Conservation (phyloP, 2,113 vertebrate genomes). For the Hassar affinis region DNA sequence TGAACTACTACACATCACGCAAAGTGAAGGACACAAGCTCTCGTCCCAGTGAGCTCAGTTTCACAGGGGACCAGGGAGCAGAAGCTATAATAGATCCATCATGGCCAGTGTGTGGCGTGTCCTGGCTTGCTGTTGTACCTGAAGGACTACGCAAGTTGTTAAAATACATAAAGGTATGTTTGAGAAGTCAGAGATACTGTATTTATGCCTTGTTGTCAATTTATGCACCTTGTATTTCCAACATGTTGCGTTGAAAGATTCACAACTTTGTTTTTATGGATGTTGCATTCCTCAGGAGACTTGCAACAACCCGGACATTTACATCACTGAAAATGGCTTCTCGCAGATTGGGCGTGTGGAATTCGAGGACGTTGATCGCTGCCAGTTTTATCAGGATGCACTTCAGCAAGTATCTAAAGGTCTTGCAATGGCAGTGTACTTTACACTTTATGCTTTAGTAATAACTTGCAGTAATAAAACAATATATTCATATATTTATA, state of each 20-base stretch:
- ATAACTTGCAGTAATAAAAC: background rate
- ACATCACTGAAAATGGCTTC: slow-evolving; percentile 88
- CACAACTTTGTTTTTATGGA: background rate
- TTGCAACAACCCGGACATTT: slow-evolving; percentile 81
- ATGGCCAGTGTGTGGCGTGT: slow-evolving; percentile 68
- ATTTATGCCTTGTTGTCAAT: background rate
- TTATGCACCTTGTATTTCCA: background rate
- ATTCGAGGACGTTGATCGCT: slow-evolving; percentile 73
- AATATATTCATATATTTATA: no score
- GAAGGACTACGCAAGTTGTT: slow-evolving; percentile 72
- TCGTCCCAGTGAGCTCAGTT: slow-evolving; percentile 39
- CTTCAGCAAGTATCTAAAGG: slow-evolving; percentile 82
- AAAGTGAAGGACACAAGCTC: slow-evolving; percentile 65
- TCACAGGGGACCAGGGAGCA: slow-evolving; percentile 63
- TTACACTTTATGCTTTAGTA: background rate
- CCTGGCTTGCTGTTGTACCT: slow-evolving; percentile 75
- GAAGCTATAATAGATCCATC: slow-evolving; percentile 70
- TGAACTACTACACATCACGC: slow-evolving; percentile 79
- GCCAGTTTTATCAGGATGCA: slow-evolving; percentile 77
- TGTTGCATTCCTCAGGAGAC: slow-evolving; percentile 72
- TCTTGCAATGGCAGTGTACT: slow-evolving; percentile 45
- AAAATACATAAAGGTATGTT: slow-evolving; percentile 75
- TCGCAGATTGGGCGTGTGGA: slow-evolving; percentile 74
- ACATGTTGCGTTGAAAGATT: background rate
- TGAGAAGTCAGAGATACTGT: slow-evolving; percentile 1